Conservation (phyloP, 2,797 vertebrate genomes). For the Cirrhinus mrigala region DNA sequence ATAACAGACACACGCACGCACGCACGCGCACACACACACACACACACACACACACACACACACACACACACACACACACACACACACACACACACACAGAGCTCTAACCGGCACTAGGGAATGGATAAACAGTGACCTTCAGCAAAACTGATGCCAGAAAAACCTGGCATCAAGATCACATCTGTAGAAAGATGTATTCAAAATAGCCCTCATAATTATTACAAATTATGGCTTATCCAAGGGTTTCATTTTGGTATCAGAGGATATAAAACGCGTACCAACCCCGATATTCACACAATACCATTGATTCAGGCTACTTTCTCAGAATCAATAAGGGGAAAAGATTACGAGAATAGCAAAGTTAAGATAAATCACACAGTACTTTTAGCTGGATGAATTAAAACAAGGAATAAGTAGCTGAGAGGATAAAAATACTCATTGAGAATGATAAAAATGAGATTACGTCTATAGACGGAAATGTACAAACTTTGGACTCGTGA, state of each 20-base stretch:
- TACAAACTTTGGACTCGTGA: slow-evolving; percentile 79
- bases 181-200: slow-evolving; percentile 67
- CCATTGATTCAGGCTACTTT: slow-evolving; percentile 62
- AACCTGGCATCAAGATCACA: slow-evolving; percentile 59
- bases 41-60: slow-evolving; percentile 17
- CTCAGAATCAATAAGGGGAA: slow-evolving; percentile 63
- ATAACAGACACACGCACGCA: neutral
- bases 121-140: slow-evolving; percentile 61
- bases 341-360: slow-evolving; percentile 62
- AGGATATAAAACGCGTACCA: slow-evolving; percentile 69
- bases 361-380: slow-evolving; percentile 72
- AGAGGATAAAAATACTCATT: slow-evolving; percentile 75
- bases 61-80: slow-evolving; percentile 6
- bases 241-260: slow-evolving; percentile 78
- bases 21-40: slow-evolving; percentile 23
- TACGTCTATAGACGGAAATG: slow-evolving; percentile 80
- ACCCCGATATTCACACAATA: slow-evolving; percentile 72
- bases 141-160: slow-evolving; percentile 65
- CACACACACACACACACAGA: neutral
- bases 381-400: slow-evolving; percentile 74
- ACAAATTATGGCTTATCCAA: slow-evolving; percentile 78
- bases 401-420: slow-evolving; percentile 65
- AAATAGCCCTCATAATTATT: slow-evolving; percentile 70
- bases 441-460: slow-evolving; percentile 80
- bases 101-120: slow-evolving; percentile 54